Conservation (phyloP, 2,888 invertebrate species). For the Drosophila kanekoi region DNA sequence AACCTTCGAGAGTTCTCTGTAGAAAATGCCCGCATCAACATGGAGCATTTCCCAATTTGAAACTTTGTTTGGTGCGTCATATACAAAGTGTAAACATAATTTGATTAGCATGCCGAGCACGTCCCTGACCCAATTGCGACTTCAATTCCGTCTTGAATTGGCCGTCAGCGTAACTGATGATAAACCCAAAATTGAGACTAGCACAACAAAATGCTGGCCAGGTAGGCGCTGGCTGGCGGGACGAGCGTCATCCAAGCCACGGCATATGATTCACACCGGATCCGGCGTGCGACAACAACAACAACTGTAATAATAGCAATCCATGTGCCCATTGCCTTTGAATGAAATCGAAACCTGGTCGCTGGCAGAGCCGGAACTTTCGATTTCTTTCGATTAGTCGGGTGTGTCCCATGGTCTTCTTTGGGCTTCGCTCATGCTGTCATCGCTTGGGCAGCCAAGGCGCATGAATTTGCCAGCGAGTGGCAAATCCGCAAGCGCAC, state of each 20-base stretch:
- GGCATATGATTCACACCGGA: constrained; percentile 68
- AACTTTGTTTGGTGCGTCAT: constrained; percentile 59
- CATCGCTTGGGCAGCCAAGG: constrained; percentile 69
- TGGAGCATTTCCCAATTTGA: constrained; percentile 15
- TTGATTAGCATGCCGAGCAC: constrained; percentile 75
- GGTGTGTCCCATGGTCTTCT: constrained; percentile 51
- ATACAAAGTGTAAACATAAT: constrained; percentile 42
- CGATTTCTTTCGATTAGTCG: constrained; percentile 74
- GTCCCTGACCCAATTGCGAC: constrained; percentile 76
- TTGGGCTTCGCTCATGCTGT: constrained; percentile 57
- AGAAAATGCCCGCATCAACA: constrained; percentile 30
- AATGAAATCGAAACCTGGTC: constrained; percentile 70
- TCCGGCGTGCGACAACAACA: constrained; percentile 41
- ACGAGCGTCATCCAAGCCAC: constrained; percentile 53
- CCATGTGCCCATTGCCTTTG: constrained; percentile 51
- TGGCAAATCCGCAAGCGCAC: constrained; percentile 39
- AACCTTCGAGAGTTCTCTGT: constrained; percentile 40
- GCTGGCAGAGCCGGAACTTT: constrained; percentile 67
- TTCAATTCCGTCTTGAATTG: constrained; percentile 43
- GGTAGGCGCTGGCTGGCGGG: constrained; percentile 40
- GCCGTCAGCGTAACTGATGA: constrained; percentile 41
- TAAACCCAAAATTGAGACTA: constrained; percentile 27
- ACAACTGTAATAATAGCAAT: constrained; percentile 10
- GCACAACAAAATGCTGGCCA: constrained; percentile 32
- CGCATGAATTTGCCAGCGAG: constrained; percentile 30